phyloP scores from a whole-genome alignment of 2,888 invertebrate genomes.

The Prosopocoilus inquinatus region DNA sequence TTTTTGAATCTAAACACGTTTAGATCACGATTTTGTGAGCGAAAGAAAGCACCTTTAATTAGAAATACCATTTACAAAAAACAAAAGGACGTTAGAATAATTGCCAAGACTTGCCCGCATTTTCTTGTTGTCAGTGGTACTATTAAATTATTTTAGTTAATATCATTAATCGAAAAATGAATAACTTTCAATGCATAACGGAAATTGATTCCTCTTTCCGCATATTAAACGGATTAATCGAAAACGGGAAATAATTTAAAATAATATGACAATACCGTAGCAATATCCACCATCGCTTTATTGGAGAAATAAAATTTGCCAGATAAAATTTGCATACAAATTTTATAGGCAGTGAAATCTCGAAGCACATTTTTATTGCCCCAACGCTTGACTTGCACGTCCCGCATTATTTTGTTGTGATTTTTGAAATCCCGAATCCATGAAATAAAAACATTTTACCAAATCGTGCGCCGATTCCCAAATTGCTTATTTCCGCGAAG shows the following conservation, averaged over 20 bases:
- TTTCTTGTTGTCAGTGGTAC: no score
- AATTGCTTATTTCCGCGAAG: constrained; percentile 9
- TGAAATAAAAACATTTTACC: constrained; percentile 16
- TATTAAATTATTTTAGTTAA: no score
- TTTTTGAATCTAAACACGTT: no score
- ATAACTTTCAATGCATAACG: no score
- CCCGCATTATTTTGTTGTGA: constrained; percentile 21
- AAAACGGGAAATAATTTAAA: constrained; percentile 12
- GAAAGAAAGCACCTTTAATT: no score
- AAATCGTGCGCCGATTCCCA: constrained; percentile 8
- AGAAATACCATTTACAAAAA: no score
- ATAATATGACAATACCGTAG: constrained; percentile 9
- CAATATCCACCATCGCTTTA: constrained; percentile 14
- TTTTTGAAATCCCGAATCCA: constrained; percentile 16
- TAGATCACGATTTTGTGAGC: no score
- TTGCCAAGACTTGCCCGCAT: no score
- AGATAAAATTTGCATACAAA: constrained; percentile 40
- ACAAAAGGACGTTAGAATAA: no score
- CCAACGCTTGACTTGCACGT: constrained; percentile 16
- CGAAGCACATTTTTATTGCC: constrained; percentile 36
- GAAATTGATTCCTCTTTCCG: no score
- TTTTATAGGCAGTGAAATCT: constrained; percentile 41
- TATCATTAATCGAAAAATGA: no score
- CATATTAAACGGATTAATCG: background rate
- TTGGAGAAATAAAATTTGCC: constrained; percentile 30